Evolutionary conservation across 2,797 vertebrate species (phyloP), one percentile per base, ranked within the genome.

Genomic region (Rhodeus uyekii): DNA sequence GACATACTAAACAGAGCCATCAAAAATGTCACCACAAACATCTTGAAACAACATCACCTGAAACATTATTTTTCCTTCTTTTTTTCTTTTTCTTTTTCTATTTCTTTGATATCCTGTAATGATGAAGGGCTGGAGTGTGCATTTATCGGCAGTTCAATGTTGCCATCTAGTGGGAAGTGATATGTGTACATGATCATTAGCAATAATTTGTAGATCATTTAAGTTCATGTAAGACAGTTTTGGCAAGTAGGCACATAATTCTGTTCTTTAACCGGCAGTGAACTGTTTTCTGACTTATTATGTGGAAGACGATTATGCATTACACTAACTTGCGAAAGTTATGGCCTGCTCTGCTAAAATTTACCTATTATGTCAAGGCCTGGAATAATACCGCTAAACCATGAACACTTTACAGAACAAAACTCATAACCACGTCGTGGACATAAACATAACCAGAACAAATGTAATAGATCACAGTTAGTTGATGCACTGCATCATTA

Each of bases 111-210:
- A 39, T 75, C 14, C 34, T 44, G 9, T 24, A 13, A 38, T 50
- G 39, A 7, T 64, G 39, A 81, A 50, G 68, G 68, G 78, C 1
- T 39, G 22, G 9, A 13, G 16, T 18, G 16, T 18, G 34, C 3
- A 38, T 76, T 29, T 6, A 50, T 8, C 44, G 38, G 39, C 39
- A n/a, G 16, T 44, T 8, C 36, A 76, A 65, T 83, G 32, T 76
- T 75, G 75, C 83, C 87, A 82, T 82, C 89, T 88, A 29, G 53
- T 82, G 89, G 24, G 76, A 9, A 38, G 14, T 0, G 14, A 24
- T 27, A 27, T 46, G 14, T 7, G 74, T 7, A 13, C 55, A 24
- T n/a, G n/a, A n/a, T n/a, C n/a, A n/a, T n/a, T n/a, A n/a, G n/a
- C n/a, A n/a, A n/a, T n/a, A n/a, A n/a, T n/a, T n/a, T n/a, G n/a